These are phyloP conservation scores for Aegypius monachus DNA, from an alignment of 2,113 vertebrate species.

Conservation along the genomic window DNA sequence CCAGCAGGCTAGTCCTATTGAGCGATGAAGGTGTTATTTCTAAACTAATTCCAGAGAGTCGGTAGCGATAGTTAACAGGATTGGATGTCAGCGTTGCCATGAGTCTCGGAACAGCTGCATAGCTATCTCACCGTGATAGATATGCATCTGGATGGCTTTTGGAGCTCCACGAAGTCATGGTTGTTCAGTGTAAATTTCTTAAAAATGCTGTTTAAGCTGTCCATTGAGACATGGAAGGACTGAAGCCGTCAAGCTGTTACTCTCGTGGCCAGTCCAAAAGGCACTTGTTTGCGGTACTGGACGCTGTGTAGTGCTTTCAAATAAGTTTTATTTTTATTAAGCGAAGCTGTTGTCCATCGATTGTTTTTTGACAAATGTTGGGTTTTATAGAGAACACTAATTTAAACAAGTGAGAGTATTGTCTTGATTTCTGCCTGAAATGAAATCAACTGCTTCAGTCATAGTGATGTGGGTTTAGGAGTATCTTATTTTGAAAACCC, in stretches of 20 bases:
- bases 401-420: background rate
- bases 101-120: background rate
- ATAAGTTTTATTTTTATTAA: background rate
- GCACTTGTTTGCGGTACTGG: rapidly evolving
- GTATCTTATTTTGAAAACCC: background rate
- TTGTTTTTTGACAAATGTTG: background rate
- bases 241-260: background rate
- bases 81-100: background rate
- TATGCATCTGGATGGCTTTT: background rate
- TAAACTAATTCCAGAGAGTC: background rate
- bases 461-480: background rate
- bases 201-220: background rate
- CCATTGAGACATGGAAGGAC: background rate
- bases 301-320: background rate
- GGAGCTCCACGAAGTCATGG: background rate
- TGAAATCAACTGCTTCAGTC: background rate
- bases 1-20: background rate
- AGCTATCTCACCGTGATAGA: background rate
- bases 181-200: background rate
- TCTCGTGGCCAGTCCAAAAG: background rate
- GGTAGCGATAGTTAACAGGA: background rate
- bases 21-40: background rate
- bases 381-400: background rate
- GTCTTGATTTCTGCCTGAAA: background rate
- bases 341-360: background rate